Evolutionary conservation across 2,797 vertebrate species (phyloP).

Genomic region (Clarias platycephalus): DNA sequence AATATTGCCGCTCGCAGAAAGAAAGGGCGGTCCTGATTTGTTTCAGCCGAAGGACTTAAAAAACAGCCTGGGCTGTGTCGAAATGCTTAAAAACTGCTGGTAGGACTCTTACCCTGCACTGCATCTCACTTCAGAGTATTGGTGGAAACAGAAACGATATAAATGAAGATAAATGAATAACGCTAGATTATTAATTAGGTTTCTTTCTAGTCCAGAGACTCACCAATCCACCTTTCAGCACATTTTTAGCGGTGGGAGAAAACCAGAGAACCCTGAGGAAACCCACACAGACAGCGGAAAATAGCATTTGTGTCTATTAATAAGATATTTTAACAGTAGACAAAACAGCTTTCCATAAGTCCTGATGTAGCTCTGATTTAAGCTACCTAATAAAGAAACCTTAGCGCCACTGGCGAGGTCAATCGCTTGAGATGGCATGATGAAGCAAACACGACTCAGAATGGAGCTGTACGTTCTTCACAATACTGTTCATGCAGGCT

Average conservation of each 20-base stretch:
- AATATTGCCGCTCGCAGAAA: conserved; percentile 29
- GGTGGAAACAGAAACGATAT: not conserved
- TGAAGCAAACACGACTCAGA: not conserved
- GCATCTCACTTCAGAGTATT: not conserved
- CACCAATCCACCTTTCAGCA: not conserved
- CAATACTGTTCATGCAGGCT: conserved; percentile 5
- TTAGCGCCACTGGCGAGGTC: not conserved
- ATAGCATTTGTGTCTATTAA: not conserved
- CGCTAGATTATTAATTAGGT: too few relatives aligned
- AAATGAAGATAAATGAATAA: not conserved
- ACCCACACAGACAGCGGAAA: not conserved
- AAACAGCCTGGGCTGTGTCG: conserved; percentile 3
- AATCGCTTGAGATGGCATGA: too few relatives aligned
- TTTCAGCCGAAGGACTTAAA: not conserved
- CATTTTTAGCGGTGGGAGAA: not conserved
- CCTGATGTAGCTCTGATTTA: not conserved
- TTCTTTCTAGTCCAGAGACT: not conserved
- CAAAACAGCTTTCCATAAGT: not conserved
- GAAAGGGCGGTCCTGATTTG: conserved; percentile 3
- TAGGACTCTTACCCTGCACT: not conserved
- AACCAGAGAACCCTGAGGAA: not conserved
- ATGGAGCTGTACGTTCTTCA: not conserved
- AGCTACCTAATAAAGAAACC: not conserved
- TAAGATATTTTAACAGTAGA: not conserved
- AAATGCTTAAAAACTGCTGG: not conserved